These are phyloP conservation scores for Augochlorella aurata DNA, from an alignment of 2,888 invertebrate genomes.

Conservation along the genomic window DNA sequence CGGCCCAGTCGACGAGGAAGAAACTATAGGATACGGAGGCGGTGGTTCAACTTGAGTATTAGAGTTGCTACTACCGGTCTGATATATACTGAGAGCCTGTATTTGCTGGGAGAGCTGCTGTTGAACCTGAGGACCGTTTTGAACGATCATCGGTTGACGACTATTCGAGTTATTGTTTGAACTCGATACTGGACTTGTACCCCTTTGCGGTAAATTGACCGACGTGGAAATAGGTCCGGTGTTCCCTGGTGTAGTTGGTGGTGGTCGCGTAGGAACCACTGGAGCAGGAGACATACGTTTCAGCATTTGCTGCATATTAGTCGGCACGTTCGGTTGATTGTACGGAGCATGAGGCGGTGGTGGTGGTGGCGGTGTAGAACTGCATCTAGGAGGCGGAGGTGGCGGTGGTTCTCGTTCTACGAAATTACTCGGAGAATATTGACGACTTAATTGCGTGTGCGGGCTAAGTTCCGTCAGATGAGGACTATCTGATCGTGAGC, in stretches of 20 bases:
- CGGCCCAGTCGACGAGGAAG: constrained; percentile 84
- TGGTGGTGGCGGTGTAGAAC: constrained; percentile 87
- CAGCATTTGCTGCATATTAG: constrained; percentile 87
- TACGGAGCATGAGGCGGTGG: constrained; percentile 83
- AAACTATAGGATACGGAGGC: constrained; percentile 83
- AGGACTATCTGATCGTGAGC: constrained; percentile 94
- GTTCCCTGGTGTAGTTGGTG: constrained; percentile 84
- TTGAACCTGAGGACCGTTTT: constrained; percentile 91
- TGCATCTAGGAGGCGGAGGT: constrained; percentile 90
- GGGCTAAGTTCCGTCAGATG: constrained; percentile 85
- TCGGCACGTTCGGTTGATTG: constrained; percentile 84
- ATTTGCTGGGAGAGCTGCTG: constrained; percentile 94
- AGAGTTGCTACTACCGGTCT: constrained; percentile 82
- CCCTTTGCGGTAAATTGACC: constrained; percentile 84
- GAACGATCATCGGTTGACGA: constrained; percentile 91
- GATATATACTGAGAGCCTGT: constrained; percentile 91
- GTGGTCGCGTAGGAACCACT: constrained; percentile 87
- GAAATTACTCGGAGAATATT: constrained; percentile 88
- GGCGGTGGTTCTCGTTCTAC: constrained; percentile 84
- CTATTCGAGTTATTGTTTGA: constrained; percentile 82
- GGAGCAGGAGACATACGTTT: constrained; percentile 90
- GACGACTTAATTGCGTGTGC: constrained; percentile 87
- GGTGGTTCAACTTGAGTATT: constrained; percentile 82
- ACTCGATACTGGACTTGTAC: constrained; percentile 88
- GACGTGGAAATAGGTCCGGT: constrained; percentile 76